These are phyloP conservation scores for Selenia dentaria DNA, from an alignment of 2,888 invertebrate genomes.

Conservation along the genomic window DNA sequence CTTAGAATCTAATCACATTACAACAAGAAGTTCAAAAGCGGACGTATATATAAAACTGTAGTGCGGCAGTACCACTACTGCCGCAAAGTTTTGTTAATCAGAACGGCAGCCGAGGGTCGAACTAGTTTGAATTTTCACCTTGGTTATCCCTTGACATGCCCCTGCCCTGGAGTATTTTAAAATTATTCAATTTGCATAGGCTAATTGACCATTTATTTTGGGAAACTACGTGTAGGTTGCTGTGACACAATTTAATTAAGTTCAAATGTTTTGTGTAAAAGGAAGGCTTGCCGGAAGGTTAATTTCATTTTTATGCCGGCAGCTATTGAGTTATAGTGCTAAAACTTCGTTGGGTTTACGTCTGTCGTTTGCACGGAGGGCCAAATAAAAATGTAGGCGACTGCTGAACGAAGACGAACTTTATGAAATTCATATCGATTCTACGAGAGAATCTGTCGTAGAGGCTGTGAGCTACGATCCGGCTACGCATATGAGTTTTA, in stretches of 20 bases:
- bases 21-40: constrained; percentile 13
- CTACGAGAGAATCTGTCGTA: neutral
- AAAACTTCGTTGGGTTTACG: constrained; percentile 10
- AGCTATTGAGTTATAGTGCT: constrained; percentile 13
- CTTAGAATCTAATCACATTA: constrained; percentile 16
- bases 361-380: neutral
- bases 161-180: constrained; percentile 60
- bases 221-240: constrained; percentile 40
- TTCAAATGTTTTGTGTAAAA: constrained; percentile 28
- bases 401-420: neutral
- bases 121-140: constrained; percentile 64
- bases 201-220: constrained; percentile 57
- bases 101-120: constrained; percentile 49
- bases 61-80: constrained; percentile 12
- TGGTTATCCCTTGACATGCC: constrained; percentile 53
- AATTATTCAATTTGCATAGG: constrained; percentile 70
- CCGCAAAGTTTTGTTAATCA: constrained; percentile 75
- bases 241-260: constrained; percentile 37
- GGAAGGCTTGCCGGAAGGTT: constrained; percentile 23
- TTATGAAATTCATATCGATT: neutral
- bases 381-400: neutral
- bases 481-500: too few species aligned
- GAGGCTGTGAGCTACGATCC: too few species aligned
- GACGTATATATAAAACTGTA: constrained; percentile 22
- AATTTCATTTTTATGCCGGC: constrained; percentile 25